Conservation (phyloP, 2,113 vertebrate genomes). For the Brachypteracias leptosomus region DNA sequence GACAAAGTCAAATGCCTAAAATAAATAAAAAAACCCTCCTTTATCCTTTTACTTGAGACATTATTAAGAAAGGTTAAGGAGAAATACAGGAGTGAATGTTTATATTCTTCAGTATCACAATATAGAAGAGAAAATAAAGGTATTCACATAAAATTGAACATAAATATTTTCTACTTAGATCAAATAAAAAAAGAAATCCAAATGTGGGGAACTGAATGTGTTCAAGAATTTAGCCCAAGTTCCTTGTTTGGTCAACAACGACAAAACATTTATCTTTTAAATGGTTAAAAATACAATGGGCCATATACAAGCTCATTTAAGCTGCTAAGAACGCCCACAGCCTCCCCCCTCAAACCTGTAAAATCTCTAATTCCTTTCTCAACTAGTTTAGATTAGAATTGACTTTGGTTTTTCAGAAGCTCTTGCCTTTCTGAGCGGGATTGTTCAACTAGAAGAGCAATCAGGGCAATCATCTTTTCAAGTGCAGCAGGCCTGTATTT, state of each 20-base stretch:
- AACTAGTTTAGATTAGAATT: background rate
- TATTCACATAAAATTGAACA: background rate
- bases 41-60: background rate
- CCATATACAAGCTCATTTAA: background rate
- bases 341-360: background rate
- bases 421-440: slow-evolving; percentile 95
- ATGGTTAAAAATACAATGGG: background rate
- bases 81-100: background rate
- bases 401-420: slow-evolving; percentile 27
- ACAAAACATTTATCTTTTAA: background rate
- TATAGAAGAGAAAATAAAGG: background rate
- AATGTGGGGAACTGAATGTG: background rate
- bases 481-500: slow-evolving; percentile 98
- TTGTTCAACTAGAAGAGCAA: slow-evolving; percentile 97
- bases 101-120: background rate
- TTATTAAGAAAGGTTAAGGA: background rate
- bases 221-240: background rate
- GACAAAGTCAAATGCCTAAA: slow-evolving; percentile 95
- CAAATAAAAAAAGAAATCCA: background rate
- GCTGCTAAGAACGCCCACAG: background rate
- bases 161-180: background rate
- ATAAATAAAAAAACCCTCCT: background rate
- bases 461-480: slow-evolving; percentile 99
- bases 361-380: background rate
- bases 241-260: background rate